These are phyloP conservation scores for Antennarius striatus DNA, from an alignment of 2,113 vertebrate genomes.

Conservation along the genomic window DNA sequence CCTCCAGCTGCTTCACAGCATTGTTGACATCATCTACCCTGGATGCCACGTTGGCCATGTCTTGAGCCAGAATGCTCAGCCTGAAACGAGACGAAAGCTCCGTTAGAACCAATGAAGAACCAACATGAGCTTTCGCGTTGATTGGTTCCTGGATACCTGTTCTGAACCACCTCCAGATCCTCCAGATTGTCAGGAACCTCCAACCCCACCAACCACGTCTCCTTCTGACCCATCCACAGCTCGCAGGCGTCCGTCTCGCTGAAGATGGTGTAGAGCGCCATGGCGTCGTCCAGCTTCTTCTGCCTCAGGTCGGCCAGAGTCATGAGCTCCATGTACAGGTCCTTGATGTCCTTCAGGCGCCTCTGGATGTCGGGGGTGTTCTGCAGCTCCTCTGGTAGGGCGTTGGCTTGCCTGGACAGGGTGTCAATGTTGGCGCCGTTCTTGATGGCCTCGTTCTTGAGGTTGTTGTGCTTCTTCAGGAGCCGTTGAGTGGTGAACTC, in stretches of 20 bases:
- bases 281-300: slow-evolving; percentile 87
- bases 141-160: slow-evolving; percentile 80
- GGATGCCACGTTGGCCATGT: slow-evolving; percentile 83
- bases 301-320: slow-evolving; percentile 84
- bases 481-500: slow-evolving; percentile 89
- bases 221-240: slow-evolving; percentile 95
- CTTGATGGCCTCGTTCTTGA: slow-evolving; percentile 84
- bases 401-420: slow-evolving; percentile 83
- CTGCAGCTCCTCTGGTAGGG: slow-evolving; percentile 85
- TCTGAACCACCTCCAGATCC: slow-evolving; percentile 93
- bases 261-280: slow-evolving; percentile 92
- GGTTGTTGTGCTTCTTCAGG: slow-evolving; percentile 85
- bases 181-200: slow-evolving; percentile 91
- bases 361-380: slow-evolving; percentile 87
- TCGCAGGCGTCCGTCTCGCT: slow-evolving; percentile 93
- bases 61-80: slow-evolving; percentile 89
- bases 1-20: slow-evolving; percentile 86
- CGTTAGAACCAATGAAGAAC: background rate
- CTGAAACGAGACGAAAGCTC: slow-evolving; percentile 61
- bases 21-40: slow-evolving; percentile 86
- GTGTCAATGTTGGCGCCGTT: slow-evolving; percentile 82
- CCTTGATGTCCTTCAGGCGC: slow-evolving; percentile 81
- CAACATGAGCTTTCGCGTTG: too few relatives aligned
- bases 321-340: slow-evolving; percentile 85
- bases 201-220: slow-evolving; percentile 89